phyloP scores from a whole-genome alignment of 2,113 vertebrate species.

The Cephalopterus ornatus region DNA sequence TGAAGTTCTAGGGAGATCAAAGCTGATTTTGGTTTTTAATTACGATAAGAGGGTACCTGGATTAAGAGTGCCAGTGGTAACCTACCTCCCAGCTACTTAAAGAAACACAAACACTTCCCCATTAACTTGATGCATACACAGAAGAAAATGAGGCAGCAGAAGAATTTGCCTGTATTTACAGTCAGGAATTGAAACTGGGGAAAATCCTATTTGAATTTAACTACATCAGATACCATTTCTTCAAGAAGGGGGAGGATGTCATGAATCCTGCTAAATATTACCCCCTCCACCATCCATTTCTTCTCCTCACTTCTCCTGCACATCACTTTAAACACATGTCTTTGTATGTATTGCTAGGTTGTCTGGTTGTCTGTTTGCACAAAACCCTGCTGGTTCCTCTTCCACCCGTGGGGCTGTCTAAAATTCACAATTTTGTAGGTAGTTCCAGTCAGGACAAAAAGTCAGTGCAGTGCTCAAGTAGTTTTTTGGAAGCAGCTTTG shows the following conservation, averaged over 20 bases:
- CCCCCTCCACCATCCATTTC: accelerated
- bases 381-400: background rate
- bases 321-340: background rate
- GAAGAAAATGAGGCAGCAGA: background rate
- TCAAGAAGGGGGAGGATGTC: background rate
- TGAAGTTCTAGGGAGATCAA: conserved; percentile 56
- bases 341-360: background rate
- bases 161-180: background rate
- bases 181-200: background rate
- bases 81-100: conserved; percentile 16
- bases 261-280: background rate
- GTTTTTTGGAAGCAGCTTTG: background rate
- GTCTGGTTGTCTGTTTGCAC: background rate
- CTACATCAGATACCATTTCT: background rate
- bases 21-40: conserved; percentile 68
- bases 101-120: conserved; percentile 48
- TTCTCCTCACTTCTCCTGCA: background rate
- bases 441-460: background rate
- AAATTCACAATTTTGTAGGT: background rate
- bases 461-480: background rate
- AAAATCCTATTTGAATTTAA: background rate
- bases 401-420: background rate
- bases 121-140: background rate
- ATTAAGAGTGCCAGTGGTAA: conserved; percentile 59
- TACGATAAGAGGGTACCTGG: conserved; percentile 67